A percentile compares a stretch with the other conserved stretches of the same genome.
Conservation (phyloP, 1,140 invertebrate genomes). For the Hermetia illucens region DNA sequence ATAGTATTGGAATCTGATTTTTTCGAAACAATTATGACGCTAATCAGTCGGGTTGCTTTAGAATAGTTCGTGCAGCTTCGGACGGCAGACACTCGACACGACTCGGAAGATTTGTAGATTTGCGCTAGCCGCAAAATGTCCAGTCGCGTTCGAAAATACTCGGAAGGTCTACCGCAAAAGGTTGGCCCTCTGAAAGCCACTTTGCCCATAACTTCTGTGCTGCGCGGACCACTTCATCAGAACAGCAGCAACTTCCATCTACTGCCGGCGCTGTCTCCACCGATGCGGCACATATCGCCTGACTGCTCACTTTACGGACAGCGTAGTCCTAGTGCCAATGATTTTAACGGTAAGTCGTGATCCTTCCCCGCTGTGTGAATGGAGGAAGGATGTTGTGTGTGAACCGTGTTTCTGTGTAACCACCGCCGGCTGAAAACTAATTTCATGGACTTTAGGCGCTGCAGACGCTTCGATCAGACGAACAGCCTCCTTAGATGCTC, state of each 20-base stretch:
- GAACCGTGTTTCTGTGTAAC: constrained; percentile 22
- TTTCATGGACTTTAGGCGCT: constrained; percentile 30
- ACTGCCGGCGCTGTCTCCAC: constrained; percentile 42
- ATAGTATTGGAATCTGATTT: neutral
- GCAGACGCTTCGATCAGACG: constrained; percentile 45
- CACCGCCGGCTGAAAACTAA: too few species aligned
- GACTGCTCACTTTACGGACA: constrained; percentile 51
- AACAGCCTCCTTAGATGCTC: constrained; percentile 60
- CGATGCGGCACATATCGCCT: constrained; percentile 48
- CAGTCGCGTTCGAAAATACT: constrained; percentile 49
- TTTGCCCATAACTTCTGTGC: constrained; percentile 51
- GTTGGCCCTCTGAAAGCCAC: constrained; percentile 59
- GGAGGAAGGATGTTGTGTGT: neutral
- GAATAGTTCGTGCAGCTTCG: too few species aligned
- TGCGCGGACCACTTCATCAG: constrained; percentile 43
- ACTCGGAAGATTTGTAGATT: neutral
- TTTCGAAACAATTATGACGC: neutral
- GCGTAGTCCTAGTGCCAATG: constrained; percentile 52
- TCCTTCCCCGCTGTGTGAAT: neutral
- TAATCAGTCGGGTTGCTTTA: too few species aligned
- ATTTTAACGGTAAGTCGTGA: constrained; percentile 44
- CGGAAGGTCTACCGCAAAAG: constrained; percentile 48
- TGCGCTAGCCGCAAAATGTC: constrained; percentile 34
- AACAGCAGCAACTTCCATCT: constrained; percentile 34
- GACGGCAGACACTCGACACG: neutral